Evolutionary conservation across 1,140 invertebrate species (phyloP).

Genomic region (Zaprionus camerounensis): DNA sequence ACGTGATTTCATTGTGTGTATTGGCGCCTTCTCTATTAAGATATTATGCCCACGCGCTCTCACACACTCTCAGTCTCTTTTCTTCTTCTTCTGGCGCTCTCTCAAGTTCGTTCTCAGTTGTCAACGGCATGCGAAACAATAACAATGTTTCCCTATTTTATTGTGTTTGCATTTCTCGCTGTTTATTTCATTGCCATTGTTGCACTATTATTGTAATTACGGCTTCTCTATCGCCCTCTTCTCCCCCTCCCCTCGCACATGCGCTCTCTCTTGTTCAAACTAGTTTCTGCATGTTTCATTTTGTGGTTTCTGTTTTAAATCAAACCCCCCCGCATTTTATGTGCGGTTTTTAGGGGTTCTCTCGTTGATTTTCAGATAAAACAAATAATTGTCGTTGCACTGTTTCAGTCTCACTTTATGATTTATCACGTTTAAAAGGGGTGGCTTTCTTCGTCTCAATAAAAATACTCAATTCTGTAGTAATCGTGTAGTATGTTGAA

Average conservation of each 20-base stretch:
- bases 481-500: constrained; percentile 22
- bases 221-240: constrained; percentile 23
- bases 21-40: constrained; percentile 44
- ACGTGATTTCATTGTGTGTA: constrained; percentile 14
- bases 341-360: background rate
- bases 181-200: constrained; percentile 60
- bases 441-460: constrained; percentile 1
- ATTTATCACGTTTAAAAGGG: constrained; percentile 5
- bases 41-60: constrained; percentile 10
- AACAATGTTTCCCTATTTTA: constrained; percentile 32
- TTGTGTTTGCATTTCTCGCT: constrained; percentile 52
- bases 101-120: constrained; percentile 14
- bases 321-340: constrained; percentile 13
- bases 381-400: background rate
- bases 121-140: constrained; percentile 23
- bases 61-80: background rate
- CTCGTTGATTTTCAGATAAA: background rate
- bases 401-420: constrained; percentile 18
- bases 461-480: background rate
- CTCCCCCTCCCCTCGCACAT: too few species aligned
- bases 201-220: constrained; percentile 55
- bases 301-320: constrained; percentile 52
- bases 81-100: constrained; percentile 4
- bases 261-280: constrained; percentile 51
- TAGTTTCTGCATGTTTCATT: constrained; percentile 67